Evolutionary conservation across 23 tunicate genomes (phyloP).

Genomic region (Styela plicata): DNA sequence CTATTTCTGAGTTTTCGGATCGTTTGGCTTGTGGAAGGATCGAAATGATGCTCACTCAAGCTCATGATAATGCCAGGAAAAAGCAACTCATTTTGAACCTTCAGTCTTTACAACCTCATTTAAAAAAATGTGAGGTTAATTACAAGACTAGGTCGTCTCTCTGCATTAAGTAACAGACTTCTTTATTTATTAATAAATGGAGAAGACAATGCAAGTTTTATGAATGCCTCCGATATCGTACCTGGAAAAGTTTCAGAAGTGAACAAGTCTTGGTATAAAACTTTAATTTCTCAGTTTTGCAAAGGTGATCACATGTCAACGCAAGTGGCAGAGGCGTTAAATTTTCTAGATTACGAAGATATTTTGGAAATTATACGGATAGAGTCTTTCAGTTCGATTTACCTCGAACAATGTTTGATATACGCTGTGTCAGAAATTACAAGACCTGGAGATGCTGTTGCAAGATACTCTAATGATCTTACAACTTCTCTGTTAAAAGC

Average conservation of each 20-base stretch:
- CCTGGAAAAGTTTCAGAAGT: not conserved
- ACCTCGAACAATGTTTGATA: constrained; percentile 35
- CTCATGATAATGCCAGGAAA: not conserved
- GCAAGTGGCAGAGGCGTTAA: constrained; percentile 29
- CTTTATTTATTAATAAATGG: not conserved
- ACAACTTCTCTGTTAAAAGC: constrained; percentile 13
- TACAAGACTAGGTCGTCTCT: constrained; percentile 15
- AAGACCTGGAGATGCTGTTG: constrained; percentile 7
- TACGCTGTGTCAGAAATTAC: constrained; percentile 30
- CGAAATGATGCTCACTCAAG: constrained; percentile 34
- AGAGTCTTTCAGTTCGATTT: not conserved
- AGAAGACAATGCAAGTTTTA: not conserved
- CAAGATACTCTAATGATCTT: not conserved
- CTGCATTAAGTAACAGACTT: constrained; percentile 4
- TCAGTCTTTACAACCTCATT: not conserved
- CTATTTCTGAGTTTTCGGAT: constrained; percentile 41
- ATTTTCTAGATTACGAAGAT: constrained; percentile 64
- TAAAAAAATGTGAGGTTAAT: constrained; percentile 12
- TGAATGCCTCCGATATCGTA: not conserved
- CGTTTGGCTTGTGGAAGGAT: constrained; percentile 48
- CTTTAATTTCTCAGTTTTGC: not conserved
- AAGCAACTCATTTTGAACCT: not conserved
- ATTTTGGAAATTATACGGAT: constrained; percentile 44
- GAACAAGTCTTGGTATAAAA: constrained; percentile 8
- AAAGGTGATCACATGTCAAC: not conserved